A percentile compares a stretch with the other conserved stretches of the same genome.
These are phyloP conservation scores for Cuniculus paca DNA, from an alignment of 2,797 vertebrate species.

Conservation along the genomic window DNA sequence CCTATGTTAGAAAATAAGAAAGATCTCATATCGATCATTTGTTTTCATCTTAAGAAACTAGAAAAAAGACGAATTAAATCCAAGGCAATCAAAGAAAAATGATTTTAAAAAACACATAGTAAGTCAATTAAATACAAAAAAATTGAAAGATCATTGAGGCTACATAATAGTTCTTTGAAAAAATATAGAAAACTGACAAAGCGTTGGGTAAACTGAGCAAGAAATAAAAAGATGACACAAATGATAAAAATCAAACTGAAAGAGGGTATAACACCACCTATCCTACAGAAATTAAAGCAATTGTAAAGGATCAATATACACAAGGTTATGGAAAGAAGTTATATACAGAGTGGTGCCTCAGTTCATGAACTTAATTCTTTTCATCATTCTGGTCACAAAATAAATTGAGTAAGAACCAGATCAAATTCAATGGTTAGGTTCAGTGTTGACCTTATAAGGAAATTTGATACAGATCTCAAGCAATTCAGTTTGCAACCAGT, in stretches of 20 bases:
- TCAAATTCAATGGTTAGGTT: neutral
- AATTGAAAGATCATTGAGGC: neutral
- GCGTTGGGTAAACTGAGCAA: neutral
- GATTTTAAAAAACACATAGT: neutral
- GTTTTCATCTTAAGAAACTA: conserved; percentile 30
- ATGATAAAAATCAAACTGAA: neutral
- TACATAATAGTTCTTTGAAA: neutral
- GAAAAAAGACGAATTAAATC: neutral
- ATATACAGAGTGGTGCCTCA: neutral
- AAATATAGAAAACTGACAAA: conserved; percentile 17
- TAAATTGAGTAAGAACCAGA: neutral
- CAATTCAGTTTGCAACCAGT: neutral
- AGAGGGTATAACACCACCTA: neutral
- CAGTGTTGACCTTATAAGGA: neutral
- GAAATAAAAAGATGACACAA: neutral
- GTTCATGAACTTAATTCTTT: neutral
- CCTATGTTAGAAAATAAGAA: neutral
- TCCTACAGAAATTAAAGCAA: conserved; percentile 29
- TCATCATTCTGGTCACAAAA: neutral
- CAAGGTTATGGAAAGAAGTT: neutral
- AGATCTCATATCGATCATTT: neutral
- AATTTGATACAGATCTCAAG: neutral
- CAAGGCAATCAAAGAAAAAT: neutral
- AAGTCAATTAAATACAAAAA: conserved; percentile 20
- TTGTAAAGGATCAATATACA: neutral